These are phyloP conservation scores for Hemiscyllium ocellatum DNA, from an alignment of 2,113 vertebrate species.

Conservation along the genomic window DNA sequence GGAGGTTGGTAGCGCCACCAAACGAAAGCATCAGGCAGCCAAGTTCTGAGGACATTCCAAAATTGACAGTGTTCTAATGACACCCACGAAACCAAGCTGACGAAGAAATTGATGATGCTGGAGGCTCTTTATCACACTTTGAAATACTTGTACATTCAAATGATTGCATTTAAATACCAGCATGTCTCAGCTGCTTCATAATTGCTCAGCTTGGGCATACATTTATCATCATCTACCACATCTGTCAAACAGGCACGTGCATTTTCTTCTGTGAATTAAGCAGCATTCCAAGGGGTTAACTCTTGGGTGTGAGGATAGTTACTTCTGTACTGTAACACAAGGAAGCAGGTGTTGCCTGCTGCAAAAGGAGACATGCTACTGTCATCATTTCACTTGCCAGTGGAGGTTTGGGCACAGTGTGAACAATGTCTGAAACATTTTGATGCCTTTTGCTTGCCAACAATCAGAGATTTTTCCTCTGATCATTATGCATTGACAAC, in stretches of 20 bases:
- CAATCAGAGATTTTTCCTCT: background rate
- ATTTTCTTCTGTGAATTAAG: background rate
- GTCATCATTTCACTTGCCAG: background rate
- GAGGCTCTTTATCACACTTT: constrained; percentile 19
- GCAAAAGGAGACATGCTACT: background rate
- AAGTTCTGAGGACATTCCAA: background rate
- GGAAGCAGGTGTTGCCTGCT: background rate
- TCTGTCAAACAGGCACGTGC: background rate
- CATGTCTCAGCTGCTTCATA: background rate
- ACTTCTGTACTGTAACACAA: background rate
- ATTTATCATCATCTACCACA: background rate
- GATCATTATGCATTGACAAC: background rate
- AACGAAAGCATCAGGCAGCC: background rate
- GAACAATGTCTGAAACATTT: background rate
- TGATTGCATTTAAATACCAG: constrained; percentile 21
- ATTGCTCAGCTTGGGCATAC: background rate
- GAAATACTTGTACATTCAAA: constrained; percentile 16
- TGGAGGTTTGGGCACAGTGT: background rate
- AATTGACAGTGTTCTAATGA: constrained; percentile 2
- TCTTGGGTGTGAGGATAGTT: background rate
- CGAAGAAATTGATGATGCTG: background rate
- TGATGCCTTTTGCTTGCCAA: background rate
- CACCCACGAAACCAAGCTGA: background rate
- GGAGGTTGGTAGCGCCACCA: background rate
- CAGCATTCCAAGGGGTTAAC: background rate